Percentiles rank a stretch among this genome's conserved stretches.
These are phyloP conservation scores for Sula dactylatra DNA, from an alignment of 2,113 vertebrate genomes.

Conservation along the genomic window DNA sequence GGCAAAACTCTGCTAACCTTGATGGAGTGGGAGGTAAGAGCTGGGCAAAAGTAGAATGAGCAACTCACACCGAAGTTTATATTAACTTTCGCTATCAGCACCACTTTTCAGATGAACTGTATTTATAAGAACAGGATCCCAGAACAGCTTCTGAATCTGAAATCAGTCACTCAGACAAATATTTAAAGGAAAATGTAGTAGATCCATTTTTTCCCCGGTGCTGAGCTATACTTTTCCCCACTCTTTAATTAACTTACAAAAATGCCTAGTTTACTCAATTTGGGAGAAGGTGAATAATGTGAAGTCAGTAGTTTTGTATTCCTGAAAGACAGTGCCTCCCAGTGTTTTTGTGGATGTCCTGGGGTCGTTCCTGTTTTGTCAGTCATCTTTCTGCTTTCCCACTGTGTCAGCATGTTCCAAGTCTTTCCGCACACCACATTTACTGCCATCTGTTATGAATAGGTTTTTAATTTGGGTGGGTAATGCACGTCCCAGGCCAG, in stretches of 20 bases:
- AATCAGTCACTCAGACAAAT: neutral
- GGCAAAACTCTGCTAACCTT: neutral
- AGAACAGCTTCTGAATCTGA: neutral
- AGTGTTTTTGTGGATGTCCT: neutral
- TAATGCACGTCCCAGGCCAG: neutral
- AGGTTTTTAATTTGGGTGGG: neutral
- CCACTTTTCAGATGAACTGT: neutral
- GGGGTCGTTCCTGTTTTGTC: slow-evolving; percentile 39
- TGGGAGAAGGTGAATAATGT: neutral
- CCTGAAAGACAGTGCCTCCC: slow-evolving; percentile 1
- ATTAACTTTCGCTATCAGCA: neutral
- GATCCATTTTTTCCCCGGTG: neutral
- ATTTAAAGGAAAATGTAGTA: neutral
- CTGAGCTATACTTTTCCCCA: neutral
- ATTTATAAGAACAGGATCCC: neutral
- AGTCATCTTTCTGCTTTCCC: neutral
- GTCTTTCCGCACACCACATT: neutral
- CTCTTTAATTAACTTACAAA: slow-evolving; percentile 22
- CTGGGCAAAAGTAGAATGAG: neutral
- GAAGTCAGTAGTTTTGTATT: slow-evolving; percentile 33
- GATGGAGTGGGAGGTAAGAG: neutral
- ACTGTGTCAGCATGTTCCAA: slow-evolving; percentile 10
- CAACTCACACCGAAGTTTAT: neutral
- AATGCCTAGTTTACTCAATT: neutral
- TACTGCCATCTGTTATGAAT: neutral